A percentile compares a stretch with the other conserved stretches of the same genome.
These are phyloP conservation scores for Lagodon rhomboides DNA, from an alignment of 2,797 vertebrate species.

Conservation along the genomic window DNA sequence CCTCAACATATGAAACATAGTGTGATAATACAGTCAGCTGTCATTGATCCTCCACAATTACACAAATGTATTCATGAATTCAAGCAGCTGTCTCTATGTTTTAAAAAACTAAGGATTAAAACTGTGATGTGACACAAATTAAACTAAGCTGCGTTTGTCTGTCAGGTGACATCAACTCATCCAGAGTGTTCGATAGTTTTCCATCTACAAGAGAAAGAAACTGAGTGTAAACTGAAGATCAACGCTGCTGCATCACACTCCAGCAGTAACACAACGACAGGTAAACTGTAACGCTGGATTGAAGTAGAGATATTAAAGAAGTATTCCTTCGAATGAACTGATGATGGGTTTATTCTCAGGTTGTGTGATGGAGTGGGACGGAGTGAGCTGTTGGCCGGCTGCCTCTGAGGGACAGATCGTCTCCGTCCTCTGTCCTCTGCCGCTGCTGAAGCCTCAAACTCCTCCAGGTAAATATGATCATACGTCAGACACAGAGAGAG, in stretches of 20 bases:
- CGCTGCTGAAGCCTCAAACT: slow-evolving; percentile 25
- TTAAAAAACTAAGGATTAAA: neutral
- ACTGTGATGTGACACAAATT: too few species aligned
- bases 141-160: neutral
- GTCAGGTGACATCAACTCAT: slow-evolving; percentile 59
- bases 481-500: too few species aligned
- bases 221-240: slow-evolving; percentile 55
- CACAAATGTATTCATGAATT: too few species aligned
- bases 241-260: neutral
- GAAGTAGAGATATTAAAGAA: too few species aligned
- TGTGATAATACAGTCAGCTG: too few species aligned
- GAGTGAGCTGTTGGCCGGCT: slow-evolving; percentile 77
- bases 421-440: slow-evolving; percentile 60
- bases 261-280: too few species aligned
- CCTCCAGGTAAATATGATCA: slow-evolving; percentile 27
- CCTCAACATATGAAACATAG: too few species aligned
- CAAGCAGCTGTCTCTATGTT: neutral
- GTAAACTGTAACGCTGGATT: too few species aligned
- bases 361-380: slow-evolving; percentile 65
- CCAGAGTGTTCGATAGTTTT: slow-evolving; percentile 62
- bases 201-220: slow-evolving; percentile 59
- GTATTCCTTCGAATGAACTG: too few species aligned
- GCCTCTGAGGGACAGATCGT: slow-evolving; percentile 46
- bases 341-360: too few species aligned
- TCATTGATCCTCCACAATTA: too few species aligned